A percentile compares a stretch with the other conserved stretches of the same genome.
phyloP scores from a whole-genome alignment of 2,797 vertebrate species.

The Hydrocynus forskahlii region DNA sequence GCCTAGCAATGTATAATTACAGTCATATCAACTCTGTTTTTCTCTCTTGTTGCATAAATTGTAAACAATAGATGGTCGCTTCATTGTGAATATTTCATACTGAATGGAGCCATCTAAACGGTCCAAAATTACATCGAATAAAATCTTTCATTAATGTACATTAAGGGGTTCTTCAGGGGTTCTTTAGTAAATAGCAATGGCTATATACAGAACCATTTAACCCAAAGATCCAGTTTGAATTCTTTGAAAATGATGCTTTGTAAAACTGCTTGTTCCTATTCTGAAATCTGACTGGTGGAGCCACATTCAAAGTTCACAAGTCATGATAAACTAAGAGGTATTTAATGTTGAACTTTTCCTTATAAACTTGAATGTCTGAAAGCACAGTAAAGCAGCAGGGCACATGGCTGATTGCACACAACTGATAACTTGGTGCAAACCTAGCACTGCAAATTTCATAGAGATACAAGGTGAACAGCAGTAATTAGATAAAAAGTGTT shows the following conservation, averaged over 20 bases:
- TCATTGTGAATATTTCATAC: background rate
- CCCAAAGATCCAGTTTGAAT: background rate
- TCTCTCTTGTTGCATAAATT: background rate
- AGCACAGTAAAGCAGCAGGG: too few species aligned
- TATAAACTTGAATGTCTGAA: too few species aligned
- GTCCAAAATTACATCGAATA: background rate
- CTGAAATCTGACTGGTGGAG: background rate
- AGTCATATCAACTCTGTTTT: background rate
- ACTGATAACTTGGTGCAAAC: too few species aligned
- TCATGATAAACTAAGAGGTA: too few species aligned
- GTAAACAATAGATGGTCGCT: background rate
- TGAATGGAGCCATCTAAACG: background rate
- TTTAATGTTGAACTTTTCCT: too few species aligned
- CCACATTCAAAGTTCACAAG: background rate
- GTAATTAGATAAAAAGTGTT: too few species aligned
- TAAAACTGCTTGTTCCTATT: background rate
- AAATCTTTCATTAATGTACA: background rate
- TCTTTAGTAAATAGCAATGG: background rate
- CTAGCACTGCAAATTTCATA: too few species aligned
- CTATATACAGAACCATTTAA: background rate
- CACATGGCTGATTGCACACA: too few species aligned
- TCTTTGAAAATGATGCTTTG: background rate
- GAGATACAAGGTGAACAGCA: too few species aligned
- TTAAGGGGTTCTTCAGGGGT: background rate
- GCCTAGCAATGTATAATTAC: background rate